A percentile compares a stretch with the other conserved stretches of the same genome.
Evolutionary conservation across 2,113 vertebrate species (phyloP).

Genomic region (Seriola aureovittata): DNA sequence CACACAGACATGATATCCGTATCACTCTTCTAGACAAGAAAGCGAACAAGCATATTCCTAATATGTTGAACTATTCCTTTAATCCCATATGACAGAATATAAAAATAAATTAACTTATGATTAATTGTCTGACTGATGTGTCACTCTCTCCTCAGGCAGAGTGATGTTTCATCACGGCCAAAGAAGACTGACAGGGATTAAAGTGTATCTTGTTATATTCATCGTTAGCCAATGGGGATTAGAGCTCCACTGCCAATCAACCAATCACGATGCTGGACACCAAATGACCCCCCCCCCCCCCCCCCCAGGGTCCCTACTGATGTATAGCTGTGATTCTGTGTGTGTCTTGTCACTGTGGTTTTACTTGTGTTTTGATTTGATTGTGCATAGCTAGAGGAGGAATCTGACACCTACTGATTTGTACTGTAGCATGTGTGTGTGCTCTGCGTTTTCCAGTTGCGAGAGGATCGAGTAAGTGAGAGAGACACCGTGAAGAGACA

Average conservation of each 20-base stretch:
- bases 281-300: slow-evolving; percentile 38
- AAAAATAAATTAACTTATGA: background rate
- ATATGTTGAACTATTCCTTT: background rate
- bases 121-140: background rate
- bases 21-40: background rate
- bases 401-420: slow-evolving; percentile 74
- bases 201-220: slow-evolving; percentile 15
- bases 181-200: slow-evolving; percentile 53
- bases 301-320: slow-evolving; percentile 63
- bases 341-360: slow-evolving; percentile 76
- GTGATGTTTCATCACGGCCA: slow-evolving; percentile 59
- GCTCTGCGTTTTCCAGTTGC: slow-evolving; percentile 30
- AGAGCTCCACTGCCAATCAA: slow-evolving; percentile 62
- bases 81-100: background rate
- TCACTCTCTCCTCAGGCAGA: slow-evolving; percentile 45
- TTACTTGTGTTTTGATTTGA: slow-evolving; percentile 62
- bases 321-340: slow-evolving; percentile 74
- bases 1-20: background rate
- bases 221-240: slow-evolving; percentile 35
- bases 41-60: background rate
- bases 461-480: slow-evolving; percentile 54
- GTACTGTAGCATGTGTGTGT: slow-evolving; percentile 59
- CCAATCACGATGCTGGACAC: slow-evolving; percentile 80
- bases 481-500: background rate
- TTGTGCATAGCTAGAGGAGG: slow-evolving; percentile 52